Evolutionary conservation across 1,140 invertebrate species (phyloP).

Genomic region (Apis cerana): DNA sequence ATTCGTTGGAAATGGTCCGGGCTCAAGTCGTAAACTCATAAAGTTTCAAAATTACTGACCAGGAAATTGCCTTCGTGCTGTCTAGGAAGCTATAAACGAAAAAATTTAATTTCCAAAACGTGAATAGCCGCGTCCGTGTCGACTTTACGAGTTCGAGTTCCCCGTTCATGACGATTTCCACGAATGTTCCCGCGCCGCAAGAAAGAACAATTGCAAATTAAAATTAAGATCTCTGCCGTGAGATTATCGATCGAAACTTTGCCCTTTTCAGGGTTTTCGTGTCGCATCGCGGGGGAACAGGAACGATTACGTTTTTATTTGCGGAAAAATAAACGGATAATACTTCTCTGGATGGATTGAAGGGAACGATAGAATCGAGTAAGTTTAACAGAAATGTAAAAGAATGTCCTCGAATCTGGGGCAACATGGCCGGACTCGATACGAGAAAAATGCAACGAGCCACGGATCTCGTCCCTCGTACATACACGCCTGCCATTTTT

Average conservation of each 20-base stretch:
- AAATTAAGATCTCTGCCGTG: neutral
- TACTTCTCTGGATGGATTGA: neutral
- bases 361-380: neutral
- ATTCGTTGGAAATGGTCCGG: neutral
- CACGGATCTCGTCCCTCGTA: neutral
- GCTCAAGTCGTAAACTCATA: constrained; percentile 16
- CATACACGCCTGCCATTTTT: constrained; percentile 30
- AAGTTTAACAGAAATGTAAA: constrained; percentile 26
- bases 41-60: constrained; percentile 28
- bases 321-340: neutral
- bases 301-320: neutral
- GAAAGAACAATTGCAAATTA: constrained; percentile 2
- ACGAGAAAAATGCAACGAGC: constrained; percentile 41
- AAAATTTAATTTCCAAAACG: constrained; percentile 33
- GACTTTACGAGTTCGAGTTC: neutral
- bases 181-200: neutral
- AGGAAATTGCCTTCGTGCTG: constrained; percentile 15
- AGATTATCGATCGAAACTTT: neutral
- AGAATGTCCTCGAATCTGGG: neutral
- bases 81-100: constrained; percentile 10
- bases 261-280: too few species aligned
- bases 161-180: neutral
- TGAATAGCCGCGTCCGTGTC: constrained; percentile 6
- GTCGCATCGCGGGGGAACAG: neutral
- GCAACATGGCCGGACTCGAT: neutral